Evolutionary conservation across 2,888 invertebrate species (phyloP).

Genomic region (Stenurella melanura): DNA sequence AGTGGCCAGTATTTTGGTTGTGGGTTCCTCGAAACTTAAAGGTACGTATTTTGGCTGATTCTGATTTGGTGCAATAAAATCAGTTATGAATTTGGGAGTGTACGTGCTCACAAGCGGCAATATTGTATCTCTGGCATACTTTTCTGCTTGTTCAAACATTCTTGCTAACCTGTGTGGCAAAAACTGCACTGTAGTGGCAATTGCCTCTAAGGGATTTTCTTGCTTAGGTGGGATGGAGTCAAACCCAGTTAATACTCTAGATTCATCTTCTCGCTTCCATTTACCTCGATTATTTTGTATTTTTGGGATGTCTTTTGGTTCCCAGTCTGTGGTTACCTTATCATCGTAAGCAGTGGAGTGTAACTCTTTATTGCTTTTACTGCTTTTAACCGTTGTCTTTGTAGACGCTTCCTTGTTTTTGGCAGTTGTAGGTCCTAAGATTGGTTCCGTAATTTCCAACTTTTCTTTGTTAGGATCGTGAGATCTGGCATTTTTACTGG

Average conservation of each 20-base stretch:
- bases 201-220: slow-evolving; percentile 66
- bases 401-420: slow-evolving; percentile 30
- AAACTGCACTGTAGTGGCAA: slow-evolving; percentile 82
- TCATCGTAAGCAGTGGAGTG: slow-evolving; percentile 67
- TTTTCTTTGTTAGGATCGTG: slow-evolving; percentile 70
- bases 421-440: slow-evolving; percentile 73
- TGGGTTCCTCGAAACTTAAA: slow-evolving; percentile 65
- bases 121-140: slow-evolving; percentile 86
- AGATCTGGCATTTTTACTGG: slow-evolving; percentile 76
- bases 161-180: slow-evolving; percentile 86
- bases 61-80: slow-evolving; percentile 67
- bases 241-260: slow-evolving; percentile 52
- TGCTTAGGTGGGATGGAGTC: slow-evolving; percentile 47
- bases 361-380: slow-evolving; percentile 66
- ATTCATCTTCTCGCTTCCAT: slow-evolving; percentile 70
- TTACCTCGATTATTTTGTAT: slow-evolving; percentile 60
- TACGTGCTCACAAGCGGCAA: slow-evolving; percentile 86
- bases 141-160: slow-evolving; percentile 87
- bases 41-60: slow-evolving; percentile 68
- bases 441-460: slow-evolving; percentile 81
- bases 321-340: slow-evolving; percentile 63
- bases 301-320: slow-evolving; percentile 58
- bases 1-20: slow-evolving; percentile 24
- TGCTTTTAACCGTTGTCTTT: slow-evolving; percentile 10
- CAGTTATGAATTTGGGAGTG: slow-evolving; percentile 80